Conservation (phyloP, 2,113 vertebrate genomes). For the Polypterus senegalus region DNA sequence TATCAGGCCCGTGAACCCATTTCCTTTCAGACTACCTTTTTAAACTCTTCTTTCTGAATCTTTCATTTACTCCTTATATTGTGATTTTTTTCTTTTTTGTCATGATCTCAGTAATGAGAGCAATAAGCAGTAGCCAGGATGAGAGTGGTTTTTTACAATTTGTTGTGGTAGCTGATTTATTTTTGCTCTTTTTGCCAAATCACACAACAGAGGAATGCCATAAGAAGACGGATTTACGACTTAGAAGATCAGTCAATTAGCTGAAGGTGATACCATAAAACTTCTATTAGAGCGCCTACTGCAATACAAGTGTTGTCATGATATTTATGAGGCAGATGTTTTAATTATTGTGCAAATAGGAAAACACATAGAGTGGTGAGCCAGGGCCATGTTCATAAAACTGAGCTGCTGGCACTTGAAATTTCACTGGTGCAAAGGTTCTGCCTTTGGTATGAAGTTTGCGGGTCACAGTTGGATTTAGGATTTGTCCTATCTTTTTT, state of each 20-base stretch:
- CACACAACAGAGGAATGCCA: constrained; percentile 16
- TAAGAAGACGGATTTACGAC: constrained; percentile 30
- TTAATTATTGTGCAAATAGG: not conserved
- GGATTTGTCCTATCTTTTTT: no score
- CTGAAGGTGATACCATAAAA: constrained; percentile 24
- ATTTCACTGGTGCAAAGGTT: no score
- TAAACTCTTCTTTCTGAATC: no score
- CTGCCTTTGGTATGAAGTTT: no score
- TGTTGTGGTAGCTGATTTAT: constrained; percentile 18
- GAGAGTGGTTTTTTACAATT: no score
- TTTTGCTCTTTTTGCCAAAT: constrained; percentile 21
- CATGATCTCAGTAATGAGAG: not conserved
- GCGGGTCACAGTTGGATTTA: no score
- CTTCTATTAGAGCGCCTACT: constrained; percentile 11
- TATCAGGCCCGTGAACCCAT: no score
- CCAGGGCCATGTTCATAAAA: no score
- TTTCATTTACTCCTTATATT: not conserved
- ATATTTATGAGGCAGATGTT: constrained; percentile 6
- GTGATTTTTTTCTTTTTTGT: not conserved
- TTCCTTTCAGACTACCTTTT: no score
- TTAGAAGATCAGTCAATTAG: constrained; percentile 27
- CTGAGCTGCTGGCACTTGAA: no score
- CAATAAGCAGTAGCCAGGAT: no score
- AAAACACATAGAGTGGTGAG: no score
- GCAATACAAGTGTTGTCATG: constrained; percentile 21